Base-by-base conservation (phyloP, 2,888 invertebrate genomes). In the Chrysolina americana region DNA sequence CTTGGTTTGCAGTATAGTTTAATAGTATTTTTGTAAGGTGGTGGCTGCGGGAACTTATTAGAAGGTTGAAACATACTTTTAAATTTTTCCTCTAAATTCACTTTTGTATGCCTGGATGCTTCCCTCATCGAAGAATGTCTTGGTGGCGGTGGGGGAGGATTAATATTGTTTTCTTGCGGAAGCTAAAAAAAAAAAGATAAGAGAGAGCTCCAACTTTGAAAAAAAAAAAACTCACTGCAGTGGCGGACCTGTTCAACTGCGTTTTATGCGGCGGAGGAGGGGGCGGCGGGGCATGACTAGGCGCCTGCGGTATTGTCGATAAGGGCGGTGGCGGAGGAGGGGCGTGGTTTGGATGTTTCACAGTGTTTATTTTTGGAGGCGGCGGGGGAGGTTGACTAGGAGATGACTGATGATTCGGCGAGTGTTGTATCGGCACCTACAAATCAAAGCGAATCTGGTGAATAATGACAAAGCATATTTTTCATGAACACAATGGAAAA, bases 1-100 rank as follows among this genome's bases (percentile, higher is more conserved):
- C 91, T 91, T 87, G 89, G 89, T 87, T 91, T 91, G 87, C 92
- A 93, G 88, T 94, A 94, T 66, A 92, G 90, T 88, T 94, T 94
- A 53, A 90, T 87, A 83, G 93, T 89, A 81, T 92, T 90, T 80
- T 90, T 89, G 88, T 93, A 95, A 73, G 91, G 91, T 81, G 92
- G 93, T 11, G 95, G 95, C 28, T 89, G 88, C 10, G 95, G 94
- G 87, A 95, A 94, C 79, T 89, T 89, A 73, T 89, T 87, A 2
- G 91, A 85, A 15, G 91, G 87, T 78, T 90, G 91, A 89, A 95
- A 95, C 80, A 90, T 87, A 64, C 91, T 91, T 41, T 90, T 90
- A 87, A 93, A 95, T 75, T 93, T 90, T 44, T 90, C 88, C 81
- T 95, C 95, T 80, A 95, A 89, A 83, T 95, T 94, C 5, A 81